Evolutionary conservation across 1,140 invertebrate species (phyloP).

Genomic region (Ectropis grisescens): DNA sequence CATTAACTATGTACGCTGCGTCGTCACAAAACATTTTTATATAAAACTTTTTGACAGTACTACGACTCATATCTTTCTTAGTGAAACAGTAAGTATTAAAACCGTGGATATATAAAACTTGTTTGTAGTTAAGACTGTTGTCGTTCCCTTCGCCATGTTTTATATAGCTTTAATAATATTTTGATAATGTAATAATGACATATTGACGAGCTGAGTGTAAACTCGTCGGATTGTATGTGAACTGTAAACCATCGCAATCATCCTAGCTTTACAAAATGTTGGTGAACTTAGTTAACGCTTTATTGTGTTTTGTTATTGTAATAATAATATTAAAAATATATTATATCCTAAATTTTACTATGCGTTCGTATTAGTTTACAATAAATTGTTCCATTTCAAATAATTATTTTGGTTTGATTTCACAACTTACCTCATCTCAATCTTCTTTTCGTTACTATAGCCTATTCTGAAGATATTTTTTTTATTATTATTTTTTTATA

Average conservation of each 20-base stretch:
- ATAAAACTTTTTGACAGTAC: too few relatives aligned
- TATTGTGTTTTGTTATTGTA: conserved; percentile 65
- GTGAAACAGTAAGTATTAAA: too few relatives aligned
- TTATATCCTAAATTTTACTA: conserved; percentile 67
- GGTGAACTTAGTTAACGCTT: conserved; percentile 58
- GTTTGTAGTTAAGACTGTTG: conserved; percentile 36
- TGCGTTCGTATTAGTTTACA: conserved; percentile 67
- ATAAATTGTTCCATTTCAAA: conserved; percentile 63
- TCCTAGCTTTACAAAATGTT: conserved; percentile 59
- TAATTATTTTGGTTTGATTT: conserved; percentile 20
- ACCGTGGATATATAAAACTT: too few relatives aligned
- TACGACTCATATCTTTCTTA: too few relatives aligned
- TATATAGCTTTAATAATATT: conserved; percentile 63
- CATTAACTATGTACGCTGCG: too few relatives aligned
- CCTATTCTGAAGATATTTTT: too few relatives aligned
- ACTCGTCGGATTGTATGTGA: conserved; percentile 41
- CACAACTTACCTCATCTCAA: background rate
- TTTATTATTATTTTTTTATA: too few relatives aligned
- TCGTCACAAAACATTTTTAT: too few relatives aligned
- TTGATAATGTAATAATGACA: conserved; percentile 30
- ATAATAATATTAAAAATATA: conserved; percentile 64
- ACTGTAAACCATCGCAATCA: conserved; percentile 38
- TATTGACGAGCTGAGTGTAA: conserved; percentile 7
- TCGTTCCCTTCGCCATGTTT: conserved; percentile 44
- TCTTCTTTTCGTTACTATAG: conserved; percentile 3